Percentiles rank a stretch among this genome's conserved stretches.
phyloP scores from a whole-genome alignment of 2,113 vertebrate species.

The Aspiorhynchus laticeps region DNA sequence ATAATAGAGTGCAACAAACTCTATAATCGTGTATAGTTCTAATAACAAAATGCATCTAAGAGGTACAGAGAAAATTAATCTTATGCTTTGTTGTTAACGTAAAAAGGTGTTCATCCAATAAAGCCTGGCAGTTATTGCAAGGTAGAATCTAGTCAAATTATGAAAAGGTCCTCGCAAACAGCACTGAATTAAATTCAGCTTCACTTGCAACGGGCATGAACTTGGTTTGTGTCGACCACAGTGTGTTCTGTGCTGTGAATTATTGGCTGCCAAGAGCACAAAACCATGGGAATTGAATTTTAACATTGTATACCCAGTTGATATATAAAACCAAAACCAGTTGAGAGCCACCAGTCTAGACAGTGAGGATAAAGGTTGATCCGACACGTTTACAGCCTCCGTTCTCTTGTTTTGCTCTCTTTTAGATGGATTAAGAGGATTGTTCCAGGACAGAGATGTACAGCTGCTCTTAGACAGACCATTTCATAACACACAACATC shows the following conservation, averaged over 20 bases:
- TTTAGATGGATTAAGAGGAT: conserved; percentile 20
- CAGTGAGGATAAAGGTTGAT: not conserved
- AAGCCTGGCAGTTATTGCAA: not conserved
- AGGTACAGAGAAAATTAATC: no score
- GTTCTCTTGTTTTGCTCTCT: conserved; percentile 11
- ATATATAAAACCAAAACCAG: not conserved
- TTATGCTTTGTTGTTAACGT: no score
- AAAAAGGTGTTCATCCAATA: no score
- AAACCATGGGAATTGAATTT: not conserved
- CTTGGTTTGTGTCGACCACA: not conserved
- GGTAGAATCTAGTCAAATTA: not conserved
- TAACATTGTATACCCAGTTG: not conserved
- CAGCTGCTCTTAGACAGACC: conserved; percentile 13
- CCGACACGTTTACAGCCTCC: not conserved
- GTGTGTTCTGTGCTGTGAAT: not conserved
- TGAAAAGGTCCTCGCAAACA: not conserved
- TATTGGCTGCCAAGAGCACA: not conserved
- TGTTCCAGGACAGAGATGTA: conserved; percentile 31
- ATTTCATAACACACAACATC: conserved; percentile 33
- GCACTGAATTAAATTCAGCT: not conserved
- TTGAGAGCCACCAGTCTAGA: not conserved
- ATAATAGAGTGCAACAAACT: no score
- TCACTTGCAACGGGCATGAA: not conserved
- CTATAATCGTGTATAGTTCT: no score
- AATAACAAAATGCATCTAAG: no score